A percentile compares a stretch with the other conserved stretches of the same genome.
These are phyloP conservation scores for Notamacropus eugenii DNA, from an alignment of 2,797 vertebrate species.

Conservation along the genomic window DNA sequence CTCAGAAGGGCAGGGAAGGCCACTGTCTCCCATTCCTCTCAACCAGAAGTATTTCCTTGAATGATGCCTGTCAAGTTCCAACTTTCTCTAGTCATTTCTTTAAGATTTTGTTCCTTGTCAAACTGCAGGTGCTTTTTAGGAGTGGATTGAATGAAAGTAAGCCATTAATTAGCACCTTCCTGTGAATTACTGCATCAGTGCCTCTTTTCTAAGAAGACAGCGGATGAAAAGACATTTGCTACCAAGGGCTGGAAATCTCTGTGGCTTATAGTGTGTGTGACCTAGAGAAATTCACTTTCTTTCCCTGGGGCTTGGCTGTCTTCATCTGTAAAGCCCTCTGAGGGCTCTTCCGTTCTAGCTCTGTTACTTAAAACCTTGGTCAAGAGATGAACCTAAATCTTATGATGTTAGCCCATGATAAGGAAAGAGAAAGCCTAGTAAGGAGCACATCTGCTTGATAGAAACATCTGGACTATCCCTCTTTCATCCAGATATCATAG, in stretches of 20 bases:
- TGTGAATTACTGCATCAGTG: neutral
- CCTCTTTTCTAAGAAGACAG: neutral
- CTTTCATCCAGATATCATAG: neutral
- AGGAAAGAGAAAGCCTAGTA: neutral
- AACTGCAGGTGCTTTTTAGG: neutral
- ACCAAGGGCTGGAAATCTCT: neutral
- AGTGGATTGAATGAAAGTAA: neutral
- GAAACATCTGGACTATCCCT: neutral
- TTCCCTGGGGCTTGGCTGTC: neutral
- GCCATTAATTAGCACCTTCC: neutral
- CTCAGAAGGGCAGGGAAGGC: neutral
- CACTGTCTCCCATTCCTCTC: neutral
- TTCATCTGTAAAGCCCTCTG: neutral
- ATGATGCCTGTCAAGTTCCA: neutral
- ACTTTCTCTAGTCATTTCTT: neutral
- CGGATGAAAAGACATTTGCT: neutral
- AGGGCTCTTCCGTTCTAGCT: accelerated
- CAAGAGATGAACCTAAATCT: neutral
- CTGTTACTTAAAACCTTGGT: neutral
- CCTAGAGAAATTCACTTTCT: no score
- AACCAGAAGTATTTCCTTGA: neutral
- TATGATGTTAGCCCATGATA: neutral
- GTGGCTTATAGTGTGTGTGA: no score
- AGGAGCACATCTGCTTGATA: neutral
- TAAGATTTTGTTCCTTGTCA: neutral